Base-by-base conservation (phyloP, 2,113 vertebrate species). In the Leptobrachium leishanense region DNA sequence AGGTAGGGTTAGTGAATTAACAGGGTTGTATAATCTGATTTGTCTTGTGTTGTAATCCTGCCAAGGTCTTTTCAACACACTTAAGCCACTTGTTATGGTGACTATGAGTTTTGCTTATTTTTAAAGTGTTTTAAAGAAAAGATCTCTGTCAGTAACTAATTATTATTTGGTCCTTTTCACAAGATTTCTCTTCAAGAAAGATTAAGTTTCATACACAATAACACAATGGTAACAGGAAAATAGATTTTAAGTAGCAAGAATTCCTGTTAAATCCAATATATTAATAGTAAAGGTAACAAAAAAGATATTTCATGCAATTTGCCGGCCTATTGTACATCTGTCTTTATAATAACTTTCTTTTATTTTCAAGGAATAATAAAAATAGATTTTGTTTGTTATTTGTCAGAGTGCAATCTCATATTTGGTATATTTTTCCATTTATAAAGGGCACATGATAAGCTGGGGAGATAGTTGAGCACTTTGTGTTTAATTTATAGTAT, bases 161-260 rank as follows among this genome's bases (percentile, higher is more conserved):
- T 77, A 77, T 69, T 77, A 69, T 77, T 77, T 77, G 67, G 75
- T 69, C 75, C 68, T 69, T 77, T 69, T 62, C 55, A 77, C 64
- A 50, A 77, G 75, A 69, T 15, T 77, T 77, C 75, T 40, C 75
- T 77, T 44, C 13, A 67, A 77, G 66, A 77, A 69, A 77, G 75
- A 77, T 77, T 68, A 69, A 10, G 41, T 62, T 59, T 44, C 53
- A 62, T 62, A 77, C 75, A 77, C 54, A 77, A 62, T 57, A 69
- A 77, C 53, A 15, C 54, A 44, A 40, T 43, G 9, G 42, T 50
- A 10, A 43, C 57, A 77, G 68, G 54, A 68, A 68, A 76, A 77
- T 43, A 77, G 55, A 40, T 77, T 77, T 68, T 62, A 69, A 50
- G 43, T 77, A 53, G 75, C 75, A 39, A 66, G 75, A 68, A 46